Evolutionary conservation across 2,797 vertebrate genomes (phyloP).

Genomic region (Gobio occitaniae): DNA sequence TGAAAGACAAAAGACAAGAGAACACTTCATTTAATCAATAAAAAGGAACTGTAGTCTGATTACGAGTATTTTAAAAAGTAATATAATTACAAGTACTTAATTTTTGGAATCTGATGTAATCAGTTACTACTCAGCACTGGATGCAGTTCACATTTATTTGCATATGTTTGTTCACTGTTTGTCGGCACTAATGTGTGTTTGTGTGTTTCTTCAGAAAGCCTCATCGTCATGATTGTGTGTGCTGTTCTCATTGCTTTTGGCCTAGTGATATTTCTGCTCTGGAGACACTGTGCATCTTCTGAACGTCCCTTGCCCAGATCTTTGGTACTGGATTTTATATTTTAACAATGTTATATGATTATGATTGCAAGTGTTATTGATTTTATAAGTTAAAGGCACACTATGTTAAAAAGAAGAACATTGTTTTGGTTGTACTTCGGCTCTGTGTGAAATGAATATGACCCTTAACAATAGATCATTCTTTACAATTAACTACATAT

Average conservation of each 20-base stretch:
- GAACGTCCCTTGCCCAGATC: constrained; percentile 64
- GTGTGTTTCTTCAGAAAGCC: constrained; percentile 55
- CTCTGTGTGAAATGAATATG: too few relatives aligned
- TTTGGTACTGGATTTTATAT: constrained; percentile 58
- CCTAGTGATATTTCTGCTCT: constrained; percentile 55
- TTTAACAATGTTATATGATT: not conserved
- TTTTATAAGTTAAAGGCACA: not conserved
- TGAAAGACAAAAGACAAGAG: too few relatives aligned
- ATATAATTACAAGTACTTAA: not conserved
- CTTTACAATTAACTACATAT: too few relatives aligned
- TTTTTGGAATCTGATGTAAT: not conserved
- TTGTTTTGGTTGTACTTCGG: too few relatives aligned
- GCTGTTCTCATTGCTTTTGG: constrained; percentile 60
- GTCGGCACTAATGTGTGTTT: not conserved
- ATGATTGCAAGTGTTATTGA: not conserved
- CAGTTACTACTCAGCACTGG: not conserved
- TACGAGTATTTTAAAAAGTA: not conserved
- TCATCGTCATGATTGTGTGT: constrained; percentile 58
- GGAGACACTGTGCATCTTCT: constrained; percentile 11
- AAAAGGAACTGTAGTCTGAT: not conserved
- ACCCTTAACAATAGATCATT: too few relatives aligned
- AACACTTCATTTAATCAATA: not conserved
- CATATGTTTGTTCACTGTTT: not conserved
- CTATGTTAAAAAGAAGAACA: too few relatives aligned
- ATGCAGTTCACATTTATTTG: not conserved